Percentiles rank a stretch among this genome's conserved stretches.
These are phyloP conservation scores for Eubasilissa regina DNA, from an alignment of 1,140 invertebrate genomes.

Conservation along the genomic window DNA sequence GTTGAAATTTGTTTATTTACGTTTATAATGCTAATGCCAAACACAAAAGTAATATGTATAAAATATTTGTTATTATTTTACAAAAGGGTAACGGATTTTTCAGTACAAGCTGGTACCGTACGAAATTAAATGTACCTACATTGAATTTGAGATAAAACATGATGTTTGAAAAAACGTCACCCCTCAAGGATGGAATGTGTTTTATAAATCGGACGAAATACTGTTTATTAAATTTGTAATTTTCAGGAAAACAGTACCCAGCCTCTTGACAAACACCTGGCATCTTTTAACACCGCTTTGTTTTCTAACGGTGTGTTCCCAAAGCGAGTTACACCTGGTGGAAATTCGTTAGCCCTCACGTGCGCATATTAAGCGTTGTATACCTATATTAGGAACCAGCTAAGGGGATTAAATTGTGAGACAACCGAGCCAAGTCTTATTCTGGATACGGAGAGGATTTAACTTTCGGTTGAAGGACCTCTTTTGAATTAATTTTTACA, in stretches of 20 bases:
- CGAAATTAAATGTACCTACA: no score
- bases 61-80: no score
- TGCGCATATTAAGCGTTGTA: slow-evolving; percentile 50
- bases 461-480: slow-evolving; percentile 10
- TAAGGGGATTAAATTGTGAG: slow-evolving; percentile 42
- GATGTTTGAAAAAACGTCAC: no score
- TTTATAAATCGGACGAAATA: no score
- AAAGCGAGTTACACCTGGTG: slow-evolving; percentile 47
- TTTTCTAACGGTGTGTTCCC: slow-evolving; percentile 19
- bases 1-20: no score
- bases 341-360: slow-evolving; percentile 53
- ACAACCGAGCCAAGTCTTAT: slow-evolving; percentile 27
- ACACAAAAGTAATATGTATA: no score
- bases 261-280: neutral
- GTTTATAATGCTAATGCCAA: no score
- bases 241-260: neutral
- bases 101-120: no score
- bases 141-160: no score
- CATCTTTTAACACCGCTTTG: neutral
- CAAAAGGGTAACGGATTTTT: no score
- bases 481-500: neutral
- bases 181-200: no score
- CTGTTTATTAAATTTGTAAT: no score
- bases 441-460: slow-evolving; percentile 22
- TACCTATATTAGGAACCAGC: slow-evolving; percentile 34